Evolutionary conservation across 1,140 invertebrate species (phyloP).

Genomic region (Plutomurus gul): DNA sequence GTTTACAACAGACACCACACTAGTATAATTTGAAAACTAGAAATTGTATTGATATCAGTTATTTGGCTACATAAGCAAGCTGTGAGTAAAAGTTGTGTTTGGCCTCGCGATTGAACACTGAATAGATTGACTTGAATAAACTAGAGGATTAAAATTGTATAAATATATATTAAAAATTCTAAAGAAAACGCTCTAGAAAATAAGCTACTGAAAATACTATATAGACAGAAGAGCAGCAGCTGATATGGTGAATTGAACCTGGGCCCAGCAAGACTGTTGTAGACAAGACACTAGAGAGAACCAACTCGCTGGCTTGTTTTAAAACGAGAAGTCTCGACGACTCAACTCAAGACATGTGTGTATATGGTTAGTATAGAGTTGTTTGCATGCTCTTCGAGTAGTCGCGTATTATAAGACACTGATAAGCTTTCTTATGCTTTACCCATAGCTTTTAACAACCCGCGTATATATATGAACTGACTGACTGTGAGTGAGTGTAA

Average conservation of each 20-base stretch:
- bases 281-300: background rate
- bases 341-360: background rate
- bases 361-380: background rate
- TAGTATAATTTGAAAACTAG: too few species aligned
- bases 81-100: too few species aligned
- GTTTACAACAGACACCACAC: too few species aligned
- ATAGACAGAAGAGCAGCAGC: background rate
- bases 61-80: background rate
- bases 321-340: background rate
- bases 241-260: constrained; percentile 18
- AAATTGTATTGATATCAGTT: background rate
- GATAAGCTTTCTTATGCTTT: too few species aligned
- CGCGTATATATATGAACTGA: too few species aligned
- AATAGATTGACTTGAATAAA: background rate
- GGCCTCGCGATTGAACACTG: constrained; percentile 7
- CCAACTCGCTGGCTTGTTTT: background rate
- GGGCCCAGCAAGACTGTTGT: constrained; percentile 16
- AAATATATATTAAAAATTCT: background rate
- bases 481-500: too few species aligned
- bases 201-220: constrained; percentile 1
- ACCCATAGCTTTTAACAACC: too few species aligned
- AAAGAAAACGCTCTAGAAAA: background rate
- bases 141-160: background rate
- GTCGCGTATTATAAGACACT: too few species aligned
- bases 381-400: too few species aligned